phyloP scores from a whole-genome alignment of 1,140 invertebrate species.

The Ectropis grisescens region DNA sequence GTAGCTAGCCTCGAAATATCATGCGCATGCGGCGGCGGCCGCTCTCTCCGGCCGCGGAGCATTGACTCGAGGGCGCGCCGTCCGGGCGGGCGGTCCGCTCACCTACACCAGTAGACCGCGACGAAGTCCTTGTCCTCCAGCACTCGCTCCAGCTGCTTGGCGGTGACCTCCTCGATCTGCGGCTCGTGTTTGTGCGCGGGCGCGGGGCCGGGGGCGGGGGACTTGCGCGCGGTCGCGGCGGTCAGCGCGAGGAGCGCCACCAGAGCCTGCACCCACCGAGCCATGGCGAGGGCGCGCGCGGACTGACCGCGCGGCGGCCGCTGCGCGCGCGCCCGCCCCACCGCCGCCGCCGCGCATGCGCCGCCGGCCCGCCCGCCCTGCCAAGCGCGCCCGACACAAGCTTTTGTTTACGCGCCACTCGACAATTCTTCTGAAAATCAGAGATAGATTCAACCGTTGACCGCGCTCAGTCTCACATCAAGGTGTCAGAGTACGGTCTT shows the following conservation, averaged over 20 bases:
- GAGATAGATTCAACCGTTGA: too few species aligned
- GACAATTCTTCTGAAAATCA: too few species aligned
- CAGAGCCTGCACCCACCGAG: conserved; percentile 67
- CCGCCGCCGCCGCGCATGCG: conserved; percentile 25
- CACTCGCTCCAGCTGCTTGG: conserved; percentile 90
- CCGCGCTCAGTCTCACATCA: too few species aligned
- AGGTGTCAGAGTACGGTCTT: too few species aligned
- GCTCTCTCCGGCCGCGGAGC: conserved; percentile 35
- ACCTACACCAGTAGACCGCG: conserved; percentile 97
- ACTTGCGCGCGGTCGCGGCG: conserved; percentile 46
- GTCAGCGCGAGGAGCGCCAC: conserved; percentile 41
- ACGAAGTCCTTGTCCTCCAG: conserved; percentile 93
- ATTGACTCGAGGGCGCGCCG: conserved; percentile 45
- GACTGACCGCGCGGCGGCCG: conserved; percentile 25
- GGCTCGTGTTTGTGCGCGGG: conserved; percentile 77
- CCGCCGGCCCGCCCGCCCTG: conserved; percentile 26
- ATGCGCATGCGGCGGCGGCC: conserved; percentile 21
- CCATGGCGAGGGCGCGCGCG: conserved; percentile 70
- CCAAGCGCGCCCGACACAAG: too few species aligned
- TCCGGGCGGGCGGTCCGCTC: conserved; percentile 40
- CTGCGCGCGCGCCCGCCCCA: conserved; percentile 8
- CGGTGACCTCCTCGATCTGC: conserved; percentile 92
- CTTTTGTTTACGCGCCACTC: too few species aligned
- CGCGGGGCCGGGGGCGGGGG: conserved; percentile 39
- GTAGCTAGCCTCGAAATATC: conserved; percentile 39